A percentile compares a stretch with the other conserved stretches of the same genome.
phyloP scores from a whole-genome alignment of 92 coral and sea anemone species.

The Paragorgia papillata region DNA sequence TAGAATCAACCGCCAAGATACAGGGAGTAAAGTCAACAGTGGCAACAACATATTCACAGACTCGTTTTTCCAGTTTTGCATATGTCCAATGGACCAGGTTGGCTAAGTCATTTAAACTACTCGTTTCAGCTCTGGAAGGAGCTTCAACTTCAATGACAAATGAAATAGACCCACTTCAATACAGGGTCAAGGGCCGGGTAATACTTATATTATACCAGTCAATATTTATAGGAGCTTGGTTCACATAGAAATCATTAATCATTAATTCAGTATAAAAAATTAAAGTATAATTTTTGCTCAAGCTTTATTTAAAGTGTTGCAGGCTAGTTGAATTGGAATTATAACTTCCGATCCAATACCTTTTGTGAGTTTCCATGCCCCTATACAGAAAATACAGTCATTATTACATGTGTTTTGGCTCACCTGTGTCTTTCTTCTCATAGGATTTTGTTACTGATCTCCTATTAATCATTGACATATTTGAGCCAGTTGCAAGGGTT shows the following conservation, averaged over 20 bases:
- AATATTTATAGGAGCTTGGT: no score
- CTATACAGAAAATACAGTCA: no score
- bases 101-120: conserved; percentile 7
- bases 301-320: no score
- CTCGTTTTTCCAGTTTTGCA: conserved; percentile 11
- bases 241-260: no score
- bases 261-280: no score
- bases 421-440: no score
- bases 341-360: no score
- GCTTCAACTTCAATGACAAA: not conserved
- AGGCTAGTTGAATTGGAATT: no score
- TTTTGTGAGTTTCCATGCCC: no score
- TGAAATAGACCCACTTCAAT: conserved; percentile 16
- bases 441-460: conserved; percentile 20
- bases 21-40: conserved; percentile 12
- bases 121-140: conserved; percentile 6
- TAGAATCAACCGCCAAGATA: conserved; percentile 27
- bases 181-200: conserved; percentile 16
- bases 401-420: not conserved
- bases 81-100: conserved; percentile 25
- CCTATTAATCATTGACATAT: conserved; percentile 15
- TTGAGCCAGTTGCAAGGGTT: conserved; percentile 25
- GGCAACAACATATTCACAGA: conserved; percentile 17
- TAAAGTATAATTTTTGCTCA: no score
- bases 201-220: not conserved